A percentile compares a stretch with the other conserved stretches of the same genome.
phyloP scores from a whole-genome alignment of 2,113 vertebrate genomes.

The Meles meles region DNA sequence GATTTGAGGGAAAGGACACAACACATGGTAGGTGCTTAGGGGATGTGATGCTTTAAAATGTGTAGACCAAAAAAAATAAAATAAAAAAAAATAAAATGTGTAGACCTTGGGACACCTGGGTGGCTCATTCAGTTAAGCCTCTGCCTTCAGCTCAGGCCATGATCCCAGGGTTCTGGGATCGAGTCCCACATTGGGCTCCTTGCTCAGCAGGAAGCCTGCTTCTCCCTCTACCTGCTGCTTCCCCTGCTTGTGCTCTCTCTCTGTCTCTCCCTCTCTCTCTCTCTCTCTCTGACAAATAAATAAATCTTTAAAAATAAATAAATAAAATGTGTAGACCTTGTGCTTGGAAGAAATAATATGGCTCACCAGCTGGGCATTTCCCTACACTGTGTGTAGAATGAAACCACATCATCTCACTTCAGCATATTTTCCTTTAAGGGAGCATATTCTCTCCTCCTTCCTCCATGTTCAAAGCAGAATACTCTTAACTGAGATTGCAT shows the following conservation, averaged over 20 bases:
- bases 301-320: background rate
- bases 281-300: background rate
- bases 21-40: background rate
- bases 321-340: background rate
- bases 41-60: background rate
- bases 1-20: background rate
- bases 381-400: background rate
- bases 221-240: background rate
- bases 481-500: background rate
- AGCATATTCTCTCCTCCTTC: background rate
- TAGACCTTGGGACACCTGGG: background rate
- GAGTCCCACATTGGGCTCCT: background rate
- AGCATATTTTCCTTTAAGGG: background rate
- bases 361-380: background rate
- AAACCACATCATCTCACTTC: background rate
- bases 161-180: background rate
- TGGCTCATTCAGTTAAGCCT: background rate
- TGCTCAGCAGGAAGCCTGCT: background rate
- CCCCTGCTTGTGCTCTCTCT: background rate
- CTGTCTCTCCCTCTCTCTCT: no score
- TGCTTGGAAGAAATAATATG: background rate
- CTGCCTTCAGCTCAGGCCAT: background rate
- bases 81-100: no score
- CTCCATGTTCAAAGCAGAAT: background rate
- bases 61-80: no score